Base-by-base conservation (phyloP, 1,140 invertebrate genomes). In the Calycopis cecrops region DNA sequence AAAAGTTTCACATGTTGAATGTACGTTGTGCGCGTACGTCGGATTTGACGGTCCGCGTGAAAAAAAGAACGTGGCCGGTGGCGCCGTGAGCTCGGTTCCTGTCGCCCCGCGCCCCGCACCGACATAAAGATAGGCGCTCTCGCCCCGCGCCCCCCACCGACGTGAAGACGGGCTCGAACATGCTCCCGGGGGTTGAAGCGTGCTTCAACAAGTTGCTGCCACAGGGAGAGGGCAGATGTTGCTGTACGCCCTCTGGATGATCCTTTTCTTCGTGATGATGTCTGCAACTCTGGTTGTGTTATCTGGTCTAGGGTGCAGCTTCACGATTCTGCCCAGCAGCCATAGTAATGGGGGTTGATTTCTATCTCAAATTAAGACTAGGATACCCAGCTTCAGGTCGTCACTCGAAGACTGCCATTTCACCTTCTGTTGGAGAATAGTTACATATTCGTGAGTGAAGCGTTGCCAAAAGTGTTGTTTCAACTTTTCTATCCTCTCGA, bases 141-240 rank as follows among this genome's bases (percentile, higher is more conserved):
- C n/a, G n/a, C n/a, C n/a, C n/a, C n/a, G n/a, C n/a, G n/a, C n/a
- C n/a, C n/a, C n/a, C n/a, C n/a, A n/a, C n/a, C n/a, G n/a, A n/a
- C n/a, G n/a, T n/a, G n/a, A n/a, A n/a, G n/a, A n/a, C n/a, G n/a
- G n/a, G n/a, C n/a, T n/a, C n/a, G n/a, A n/a, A n/a, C n/a, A n/a
- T n/a, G n/a, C n/a, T n/a, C n/a, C n/a, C n/a, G n/a, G n/a, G n/a
- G n/a, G n/a, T n/a, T n/a, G n/a, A n/a, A n/a, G n/a, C n/a, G n/a
- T n/a, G n/a, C n/a, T n/a, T n/a, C n/a, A n/a, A n/a, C n/a, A n/a
- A n/a, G n/a, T n/a, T n/a, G n/a, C n/a, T n/a, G n/a, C n/a, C n/a
- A n/a, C n/a, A n/a, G 35, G 56, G 28, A 67, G 56, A 3, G 61
- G 53, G 40, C 65, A 61, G 7, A 67, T 51, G 35, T 59, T 64